Percentiles rank a stretch among this genome's conserved stretches.
phyloP scores from a whole-genome alignment of 1,140 invertebrate species.

The Drosophila rhopaloa region DNA sequence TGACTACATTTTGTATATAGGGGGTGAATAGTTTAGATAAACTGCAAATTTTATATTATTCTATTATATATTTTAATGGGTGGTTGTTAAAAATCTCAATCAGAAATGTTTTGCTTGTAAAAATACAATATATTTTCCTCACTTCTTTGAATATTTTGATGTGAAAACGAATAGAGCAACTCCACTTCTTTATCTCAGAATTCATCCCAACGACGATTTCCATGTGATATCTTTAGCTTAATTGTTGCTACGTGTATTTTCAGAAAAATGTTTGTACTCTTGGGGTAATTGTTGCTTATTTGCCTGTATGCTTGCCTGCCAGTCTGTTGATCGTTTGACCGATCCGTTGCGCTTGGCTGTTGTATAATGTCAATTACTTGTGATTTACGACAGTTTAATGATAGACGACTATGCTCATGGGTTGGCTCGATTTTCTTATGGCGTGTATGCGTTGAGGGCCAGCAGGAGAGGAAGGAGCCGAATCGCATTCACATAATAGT shows the following conservation, averaged over 20 bases:
- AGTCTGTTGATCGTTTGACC: constrained; percentile 24
- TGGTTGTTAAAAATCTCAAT: too few relatives aligned
- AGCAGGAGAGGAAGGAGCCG: constrained; percentile 1
- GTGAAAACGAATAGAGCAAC: not conserved
- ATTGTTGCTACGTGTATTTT: constrained; percentile 74
- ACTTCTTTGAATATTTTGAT: not conserved
- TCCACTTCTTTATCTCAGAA: not conserved
- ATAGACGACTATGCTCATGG: constrained; percentile 62
- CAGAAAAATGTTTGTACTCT: constrained; percentile 67
- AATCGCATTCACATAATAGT: constrained; percentile 46
- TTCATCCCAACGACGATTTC: constrained; percentile 4
- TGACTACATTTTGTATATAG: too few relatives aligned
- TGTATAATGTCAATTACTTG: constrained; percentile 83
- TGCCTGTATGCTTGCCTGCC: constrained; percentile 46
- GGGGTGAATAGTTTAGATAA: too few relatives aligned
- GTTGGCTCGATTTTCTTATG: constrained; percentile 14
- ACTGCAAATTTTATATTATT: too few relatives aligned
- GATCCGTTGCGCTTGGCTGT: constrained; percentile 44
- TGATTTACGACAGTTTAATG: constrained; percentile 82
- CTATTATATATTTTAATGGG: too few relatives aligned
- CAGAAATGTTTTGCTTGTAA: too few relatives aligned
- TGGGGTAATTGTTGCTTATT: constrained; percentile 76
- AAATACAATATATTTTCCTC: not conserved
- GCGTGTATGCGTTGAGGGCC: constrained; percentile 34
- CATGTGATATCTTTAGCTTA: constrained; percentile 68